Conservation (phyloP, 1,140 invertebrate genomes). For the Brachionus manjavacas region DNA sequence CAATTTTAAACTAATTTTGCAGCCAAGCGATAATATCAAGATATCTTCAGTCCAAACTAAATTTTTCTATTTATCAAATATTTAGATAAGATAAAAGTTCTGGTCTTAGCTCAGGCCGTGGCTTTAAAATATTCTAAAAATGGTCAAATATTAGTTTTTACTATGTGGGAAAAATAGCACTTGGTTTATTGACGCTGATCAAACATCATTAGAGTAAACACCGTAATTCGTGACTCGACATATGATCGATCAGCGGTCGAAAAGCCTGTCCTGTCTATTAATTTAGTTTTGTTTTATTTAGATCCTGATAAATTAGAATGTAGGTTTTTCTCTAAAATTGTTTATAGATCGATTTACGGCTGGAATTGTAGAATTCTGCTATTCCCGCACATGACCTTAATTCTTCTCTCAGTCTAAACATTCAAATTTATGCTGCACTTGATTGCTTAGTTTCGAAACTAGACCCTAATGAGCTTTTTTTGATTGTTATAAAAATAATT, state of each 20-base stretch:
- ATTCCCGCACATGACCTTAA: not conserved
- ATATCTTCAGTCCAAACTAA: not conserved
- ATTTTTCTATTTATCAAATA: not conserved
- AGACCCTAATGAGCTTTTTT: not conserved
- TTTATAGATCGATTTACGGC: not conserved
- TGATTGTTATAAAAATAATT: not conserved
- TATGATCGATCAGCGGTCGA: not conserved
- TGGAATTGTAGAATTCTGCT: not conserved
- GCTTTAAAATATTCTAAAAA: not conserved
- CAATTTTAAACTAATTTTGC: not conserved
- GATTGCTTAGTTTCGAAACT: not conserved
- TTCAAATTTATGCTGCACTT: not conserved
- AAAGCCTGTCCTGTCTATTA: not conserved
- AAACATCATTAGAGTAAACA: not conserved
- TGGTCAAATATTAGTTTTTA: not conserved
- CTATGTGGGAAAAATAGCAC: not conserved
- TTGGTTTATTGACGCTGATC: not conserved
- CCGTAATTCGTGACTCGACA: not conserved
- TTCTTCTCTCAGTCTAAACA: not conserved
- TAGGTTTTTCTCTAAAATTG: not conserved
- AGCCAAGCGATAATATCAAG: no score
- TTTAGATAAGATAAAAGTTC: not conserved
- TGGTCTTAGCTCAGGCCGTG: not conserved
- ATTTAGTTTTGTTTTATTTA: not conserved
- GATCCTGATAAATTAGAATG: not conserved